Base-by-base conservation (phyloP, 2,797 vertebrate genomes). In the Mormyrus proboscirostris region DNA sequence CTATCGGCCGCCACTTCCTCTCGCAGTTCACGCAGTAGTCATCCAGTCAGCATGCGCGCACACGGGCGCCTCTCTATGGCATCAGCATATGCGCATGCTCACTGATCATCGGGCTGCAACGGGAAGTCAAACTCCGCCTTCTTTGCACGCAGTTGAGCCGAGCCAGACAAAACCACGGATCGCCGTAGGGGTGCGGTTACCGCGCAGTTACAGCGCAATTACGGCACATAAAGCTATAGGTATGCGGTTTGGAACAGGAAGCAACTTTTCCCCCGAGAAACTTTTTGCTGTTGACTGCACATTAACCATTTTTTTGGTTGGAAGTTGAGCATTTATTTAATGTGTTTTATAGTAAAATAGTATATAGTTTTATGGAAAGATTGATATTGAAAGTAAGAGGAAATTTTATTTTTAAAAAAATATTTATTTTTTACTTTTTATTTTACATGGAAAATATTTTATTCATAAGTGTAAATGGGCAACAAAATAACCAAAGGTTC, bases 1-100 rank as follows among this genome's bases (percentile, higher is more conserved):
- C 92, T 93, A 94, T 94, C 95, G 94, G 93, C 95, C 93, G 95
- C 96, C 95, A 96, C 96, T 97, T 97, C 96, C 96, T 95, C 94
- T 94, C 90, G 90, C 91, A 14, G 14, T 14, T 76, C 33, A 14
- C 16, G 29, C 69, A 76, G 93, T 94, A 93, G 92, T 92, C 91
- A 94, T 92, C 94, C 94, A 95, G 94, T 95, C 94, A 94, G 92
- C 94, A 93, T 94, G 95, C 95, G 94, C 38, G 51, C 92, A 82
- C 88, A 57, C 47, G 4, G 83, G 47, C 83, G 44, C 47, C 83
- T 29, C 10, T 25, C 83, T n/a, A 29, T 25, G 83, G 47, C 83
- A 29, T 49, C 49, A 8, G 49, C n/a, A 2, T 50, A 1, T 2
- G n/a, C 83, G 82, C 82, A 51, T 19, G 47, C 47, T 22, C 44